phyloP scores from a whole-genome alignment of 1,140 invertebrate genomes.

The Mercenaria mercenaria region DNA sequence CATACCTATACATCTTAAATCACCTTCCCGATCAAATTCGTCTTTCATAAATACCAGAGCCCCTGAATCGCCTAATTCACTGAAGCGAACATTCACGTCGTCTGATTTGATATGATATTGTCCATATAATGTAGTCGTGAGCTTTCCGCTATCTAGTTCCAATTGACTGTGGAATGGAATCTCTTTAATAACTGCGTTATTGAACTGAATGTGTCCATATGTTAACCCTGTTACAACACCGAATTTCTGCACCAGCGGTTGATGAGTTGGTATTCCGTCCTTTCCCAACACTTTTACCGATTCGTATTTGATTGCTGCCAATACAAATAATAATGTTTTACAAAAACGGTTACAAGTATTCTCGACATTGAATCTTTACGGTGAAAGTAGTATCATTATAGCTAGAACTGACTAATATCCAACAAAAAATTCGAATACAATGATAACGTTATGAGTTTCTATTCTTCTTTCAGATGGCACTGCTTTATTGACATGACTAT shows the following conservation, averaged over 20 bases:
- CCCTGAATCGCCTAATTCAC: not conserved
- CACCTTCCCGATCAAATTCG: not conserved
- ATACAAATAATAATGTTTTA: too few relatives aligned
- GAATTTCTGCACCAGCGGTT: not conserved
- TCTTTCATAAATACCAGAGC: not conserved
- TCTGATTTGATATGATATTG: not conserved
- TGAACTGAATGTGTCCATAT: not conserved
- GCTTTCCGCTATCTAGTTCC: not conserved
- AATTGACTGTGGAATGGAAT: not conserved
- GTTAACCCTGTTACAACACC: not conserved
- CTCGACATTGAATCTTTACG: too few relatives aligned
- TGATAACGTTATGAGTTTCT: too few relatives aligned
- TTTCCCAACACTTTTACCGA: not conserved
- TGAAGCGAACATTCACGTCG: not conserved
- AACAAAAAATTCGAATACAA: too few relatives aligned
- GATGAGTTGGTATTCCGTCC: not conserved
- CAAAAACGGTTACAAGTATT: too few relatives aligned
- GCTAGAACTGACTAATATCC: too few relatives aligned
- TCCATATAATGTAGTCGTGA: not conserved
- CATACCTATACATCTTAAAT: conserved; percentile 1
- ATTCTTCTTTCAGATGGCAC: too few relatives aligned
- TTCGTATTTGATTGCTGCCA: not conserved
- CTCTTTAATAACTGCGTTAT: not conserved
- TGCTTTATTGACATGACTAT: too few relatives aligned
- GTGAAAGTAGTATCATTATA: too few relatives aligned